Evolutionary conservation across 2,113 vertebrate genomes (phyloP), one percentile per base, ranked within the genome.

Genomic region (Polyodon spathula): DNA sequence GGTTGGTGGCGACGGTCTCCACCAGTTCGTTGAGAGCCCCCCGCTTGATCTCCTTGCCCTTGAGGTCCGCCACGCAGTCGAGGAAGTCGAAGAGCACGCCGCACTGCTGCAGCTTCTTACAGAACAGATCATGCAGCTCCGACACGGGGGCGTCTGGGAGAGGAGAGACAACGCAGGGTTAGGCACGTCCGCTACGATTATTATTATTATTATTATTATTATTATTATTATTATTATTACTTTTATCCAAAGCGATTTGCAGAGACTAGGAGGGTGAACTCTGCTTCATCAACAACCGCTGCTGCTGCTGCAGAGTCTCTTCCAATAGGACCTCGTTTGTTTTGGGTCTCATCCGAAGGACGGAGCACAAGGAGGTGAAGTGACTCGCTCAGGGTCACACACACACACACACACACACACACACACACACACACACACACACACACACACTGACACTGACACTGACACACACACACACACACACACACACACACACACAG

Each of bases 41-140:
- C 11, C 93, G 86, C 74, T 95, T 95, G 78, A 95, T 91, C 84
- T 95, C 93, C 78, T 95, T 95, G 58, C 93, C 93, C 77, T 95
- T 94, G 58, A 95, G 85, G 84, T 95, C 92, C 0, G 92, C 92
- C 61, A 95, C 93, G 41, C 91, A 94, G 84, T 95, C 93, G 81
- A 94, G 78, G 78, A 95, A 95, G 77, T 95, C 92, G 41, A 95
- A 95, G 64, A 94, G 79, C 69, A 94, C 88, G 55, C 90, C 92
- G 64, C 93, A 94, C 73, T 95, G 93, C 81, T 93, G 91, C 66
- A 95, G 81, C 83, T 95, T 95, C 85, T 93, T 90, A 73, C 91
- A 92, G 78, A 95, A 89, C 62, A 95, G 83, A 63, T 95, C 92
- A 0, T 95, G 92, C 4, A 93, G 80, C 75, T 95, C 93, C 1